These are phyloP conservation scores for Hystrix cristata DNA, from an alignment of 2,113 vertebrate species.

Conservation along the genomic window DNA sequence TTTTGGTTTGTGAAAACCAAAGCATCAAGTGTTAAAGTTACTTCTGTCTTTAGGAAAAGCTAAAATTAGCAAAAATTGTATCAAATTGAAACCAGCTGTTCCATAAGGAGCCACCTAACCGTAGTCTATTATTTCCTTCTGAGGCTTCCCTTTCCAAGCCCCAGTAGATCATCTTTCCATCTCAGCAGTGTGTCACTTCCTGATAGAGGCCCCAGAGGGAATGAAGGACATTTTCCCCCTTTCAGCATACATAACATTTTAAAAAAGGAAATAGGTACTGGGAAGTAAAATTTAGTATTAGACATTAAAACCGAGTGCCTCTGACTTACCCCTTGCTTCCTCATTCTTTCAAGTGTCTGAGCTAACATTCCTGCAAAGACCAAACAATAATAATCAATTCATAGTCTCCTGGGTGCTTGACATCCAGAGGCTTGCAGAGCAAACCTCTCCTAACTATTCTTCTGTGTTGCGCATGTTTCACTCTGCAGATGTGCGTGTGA, in stretches of 20 bases:
- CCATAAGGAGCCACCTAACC: neutral
- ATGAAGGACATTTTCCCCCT: neutral
- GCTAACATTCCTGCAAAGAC: neutral
- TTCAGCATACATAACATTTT: neutral
- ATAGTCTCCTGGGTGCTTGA: neutral
- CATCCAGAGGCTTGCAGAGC: neutral
- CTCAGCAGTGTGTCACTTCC: neutral
- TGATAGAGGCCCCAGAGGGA: neutral
- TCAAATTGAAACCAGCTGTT: conserved; percentile 76
- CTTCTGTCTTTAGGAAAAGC: conserved; percentile 48
- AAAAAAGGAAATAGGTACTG: neutral
- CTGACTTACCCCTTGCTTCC: neutral
- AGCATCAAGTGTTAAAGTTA: conserved; percentile 37
- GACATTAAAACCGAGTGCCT: neutral
- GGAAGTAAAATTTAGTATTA: neutral
- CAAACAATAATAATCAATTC: neutral
- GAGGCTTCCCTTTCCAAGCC: conserved; percentile 19
- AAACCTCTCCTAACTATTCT: neutral
- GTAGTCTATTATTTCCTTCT: conserved; percentile 45
- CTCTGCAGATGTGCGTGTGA: neutral
- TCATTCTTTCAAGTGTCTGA: neutral
- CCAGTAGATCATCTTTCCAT: neutral
- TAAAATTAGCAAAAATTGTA: conserved; percentile 58
- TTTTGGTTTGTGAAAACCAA: conserved; percentile 23
- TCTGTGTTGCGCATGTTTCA: neutral